phyloP scores from a whole-genome alignment of 1,140 invertebrate species.

The Ectropis grisescens region DNA sequence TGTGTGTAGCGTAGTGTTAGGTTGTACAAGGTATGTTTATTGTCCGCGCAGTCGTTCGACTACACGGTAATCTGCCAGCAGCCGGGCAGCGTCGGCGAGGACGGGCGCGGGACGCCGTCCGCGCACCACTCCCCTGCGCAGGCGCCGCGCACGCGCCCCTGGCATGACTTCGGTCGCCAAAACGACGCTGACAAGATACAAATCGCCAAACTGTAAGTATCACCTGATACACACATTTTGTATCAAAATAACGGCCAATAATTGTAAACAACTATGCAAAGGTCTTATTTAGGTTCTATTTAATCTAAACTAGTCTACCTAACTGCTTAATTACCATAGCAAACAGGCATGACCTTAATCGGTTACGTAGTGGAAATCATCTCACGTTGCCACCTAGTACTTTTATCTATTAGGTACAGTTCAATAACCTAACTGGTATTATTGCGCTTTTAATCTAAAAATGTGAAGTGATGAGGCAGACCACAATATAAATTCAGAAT shows the following conservation, averaged over 20 bases:
- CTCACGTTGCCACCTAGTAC: too few species aligned
- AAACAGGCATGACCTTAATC: too few species aligned
- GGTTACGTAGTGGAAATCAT: too few species aligned
- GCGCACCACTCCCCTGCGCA: constrained; percentile 74
- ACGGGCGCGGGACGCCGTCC: constrained; percentile 75
- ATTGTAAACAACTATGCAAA: neutral
- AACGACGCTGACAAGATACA: constrained; percentile 96
- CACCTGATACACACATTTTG: neutral
- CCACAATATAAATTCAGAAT: too few species aligned
- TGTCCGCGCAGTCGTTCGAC: constrained; percentile 82
- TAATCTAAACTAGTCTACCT: too few species aligned
- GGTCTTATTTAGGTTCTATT: too few species aligned
- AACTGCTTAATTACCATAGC: too few species aligned
- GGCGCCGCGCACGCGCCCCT: constrained; percentile 81
- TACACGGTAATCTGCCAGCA: constrained; percentile 88
- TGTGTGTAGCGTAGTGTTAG: too few species aligned
- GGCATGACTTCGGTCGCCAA: constrained; percentile 93
- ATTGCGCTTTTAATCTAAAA: too few species aligned
- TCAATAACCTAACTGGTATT: too few species aligned
- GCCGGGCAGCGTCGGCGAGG: constrained; percentile 64
- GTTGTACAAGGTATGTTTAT: neutral
- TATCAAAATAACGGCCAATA: neutral
- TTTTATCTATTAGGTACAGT: too few species aligned
- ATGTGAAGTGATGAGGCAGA: too few species aligned
- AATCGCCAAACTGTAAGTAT: constrained; percentile 97